Base-by-base conservation (phyloP, 2,113 vertebrate species). In the Procavia capensis region DNA sequence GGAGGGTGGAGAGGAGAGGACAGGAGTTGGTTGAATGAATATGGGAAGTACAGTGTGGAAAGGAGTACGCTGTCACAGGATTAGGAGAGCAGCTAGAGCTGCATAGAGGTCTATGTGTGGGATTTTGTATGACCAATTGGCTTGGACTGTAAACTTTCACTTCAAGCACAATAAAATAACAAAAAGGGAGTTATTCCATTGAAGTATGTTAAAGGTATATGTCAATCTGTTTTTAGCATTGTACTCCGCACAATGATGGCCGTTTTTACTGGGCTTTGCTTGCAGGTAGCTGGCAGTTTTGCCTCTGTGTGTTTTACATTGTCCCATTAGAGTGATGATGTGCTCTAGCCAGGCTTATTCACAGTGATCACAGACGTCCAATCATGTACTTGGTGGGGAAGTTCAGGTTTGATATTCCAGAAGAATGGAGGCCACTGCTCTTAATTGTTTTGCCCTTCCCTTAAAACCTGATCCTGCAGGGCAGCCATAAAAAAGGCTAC, bases 311-410 rank as follows among this genome's bases (percentile, higher is more conserved):
- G 13, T 11, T 92, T 57, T 47, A 19, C 5, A 13, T 8, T 68
- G 17, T 54, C 39, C 72, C 24, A 10, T 66, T 25, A 16, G 20
- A 72, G 10, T 31, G 41, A 36, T 20, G 3, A 11, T 87, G 45
- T 8, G 0, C 13, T 39, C 54, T 34, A 34, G 66, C 31, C 64
- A 78, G 50, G 6, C 43, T 80, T 34, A 72, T 2, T 19, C 34
- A 59, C 27, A n/a, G 41, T 59, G 66, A 85, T 31, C n/a, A 68
- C 19, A 89, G 7, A 29, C 34, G 29, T 2, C 16, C 45, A 45
- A 1, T 34, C 3, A 9, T 1, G 3, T 31, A 13, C 2, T 63
- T 9, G 9, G 9, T 2, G 19, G 14, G 4, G 3, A 50, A 34
- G 14, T 66, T 68, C 45, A 22, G 7, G 7, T 39, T n/a, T 29